Percentiles rank a stretch among this genome's conserved stretches.
These are phyloP conservation scores for Neuroterus valhalla DNA, from an alignment of 1,140 invertebrate species.

Conservation along the genomic window DNA sequence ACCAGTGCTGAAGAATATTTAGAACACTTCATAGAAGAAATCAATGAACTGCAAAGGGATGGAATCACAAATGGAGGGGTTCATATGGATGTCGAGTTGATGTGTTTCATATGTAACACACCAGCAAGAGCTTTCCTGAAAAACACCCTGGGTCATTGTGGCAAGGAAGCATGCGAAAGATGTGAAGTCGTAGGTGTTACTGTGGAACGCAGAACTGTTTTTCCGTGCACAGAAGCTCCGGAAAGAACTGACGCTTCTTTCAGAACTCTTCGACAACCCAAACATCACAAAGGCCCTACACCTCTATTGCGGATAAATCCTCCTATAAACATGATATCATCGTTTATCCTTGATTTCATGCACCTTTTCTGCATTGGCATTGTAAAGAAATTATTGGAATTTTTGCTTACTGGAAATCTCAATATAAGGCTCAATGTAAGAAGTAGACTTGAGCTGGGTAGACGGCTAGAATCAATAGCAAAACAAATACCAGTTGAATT, in stretches of 20 bases:
- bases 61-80: background rate
- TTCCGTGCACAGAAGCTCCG: background rate
- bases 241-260: slow-evolving; percentile 31
- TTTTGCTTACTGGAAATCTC: background rate
- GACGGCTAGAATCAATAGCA: background rate
- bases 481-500: slow-evolving; percentile 19
- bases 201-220: background rate
- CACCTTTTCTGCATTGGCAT: slow-evolving; percentile 33
- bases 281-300: slow-evolving; percentile 29
- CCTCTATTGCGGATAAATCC: slow-evolving; percentile 31
- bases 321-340: slow-evolving; percentile 5
- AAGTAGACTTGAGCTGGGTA: slow-evolving; percentile 2
- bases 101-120: slow-evolving; percentile 23
- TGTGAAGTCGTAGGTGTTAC: slow-evolving; percentile 34
- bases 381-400: slow-evolving; percentile 30
- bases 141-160: slow-evolving; percentile 36
- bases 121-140: slow-evolving; percentile 40
- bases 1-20: background rate
- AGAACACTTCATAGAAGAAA: background rate
- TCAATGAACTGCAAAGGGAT: background rate
- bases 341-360: slow-evolving; percentile 37
- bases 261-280: background rate
- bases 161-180: slow-evolving; percentile 33
- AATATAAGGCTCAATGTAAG: background rate
- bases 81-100: background rate